Evolutionary conservation across 1,140 invertebrate species (phyloP).

Genomic region (Teleogryllus occipitalis): DNA sequence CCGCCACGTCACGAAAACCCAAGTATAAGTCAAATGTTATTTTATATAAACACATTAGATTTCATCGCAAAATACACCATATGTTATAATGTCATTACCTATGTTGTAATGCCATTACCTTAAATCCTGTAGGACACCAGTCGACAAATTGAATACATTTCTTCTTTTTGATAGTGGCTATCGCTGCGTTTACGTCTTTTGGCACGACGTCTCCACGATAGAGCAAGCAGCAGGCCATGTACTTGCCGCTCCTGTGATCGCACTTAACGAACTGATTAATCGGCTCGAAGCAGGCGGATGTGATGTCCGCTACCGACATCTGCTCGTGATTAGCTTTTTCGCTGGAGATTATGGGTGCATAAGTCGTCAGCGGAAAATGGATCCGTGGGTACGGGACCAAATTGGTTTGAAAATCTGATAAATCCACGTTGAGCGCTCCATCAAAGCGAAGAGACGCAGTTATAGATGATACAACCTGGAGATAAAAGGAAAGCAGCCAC

Average conservation of each 20-base stretch:
- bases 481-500: not conserved
- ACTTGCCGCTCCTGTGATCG: constrained; percentile 79
- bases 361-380: constrained; percentile 61
- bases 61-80: no score
- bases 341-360: constrained; percentile 43
- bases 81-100: no score
- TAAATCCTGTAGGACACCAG: constrained; percentile 76
- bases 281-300: constrained; percentile 68
- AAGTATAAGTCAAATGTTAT: no score
- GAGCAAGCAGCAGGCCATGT: constrained; percentile 81
- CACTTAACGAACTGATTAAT: constrained; percentile 74
- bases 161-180: constrained; percentile 81
- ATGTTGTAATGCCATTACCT: constrained; percentile 33
- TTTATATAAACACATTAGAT: no score
- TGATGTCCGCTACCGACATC: constrained; percentile 76
- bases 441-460: constrained; percentile 50
- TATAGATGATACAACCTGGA: constrained; percentile 45
- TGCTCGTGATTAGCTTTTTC: constrained; percentile 72
- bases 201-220: constrained; percentile 57
- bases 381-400: constrained; percentile 67
- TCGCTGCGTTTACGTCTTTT: constrained; percentile 76
- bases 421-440: constrained; percentile 71
- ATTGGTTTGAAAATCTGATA: constrained; percentile 73
- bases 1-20: no score
- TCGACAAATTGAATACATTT: constrained; percentile 73